Conservation (phyloP, 53 echinoderm and acorn worm genomes). For the Temnopleurus reevesii region DNA sequence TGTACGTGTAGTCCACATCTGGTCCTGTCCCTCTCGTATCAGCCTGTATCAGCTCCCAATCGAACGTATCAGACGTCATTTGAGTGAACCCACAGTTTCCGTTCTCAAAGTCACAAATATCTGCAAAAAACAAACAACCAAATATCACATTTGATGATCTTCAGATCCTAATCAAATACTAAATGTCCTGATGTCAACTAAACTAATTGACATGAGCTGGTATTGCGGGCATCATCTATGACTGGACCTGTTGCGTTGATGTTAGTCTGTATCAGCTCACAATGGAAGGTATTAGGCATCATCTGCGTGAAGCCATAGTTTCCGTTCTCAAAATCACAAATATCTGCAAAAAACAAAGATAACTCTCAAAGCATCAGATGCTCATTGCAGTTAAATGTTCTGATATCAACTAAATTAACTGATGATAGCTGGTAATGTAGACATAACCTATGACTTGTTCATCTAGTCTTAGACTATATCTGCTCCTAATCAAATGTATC, state of each 20-base stretch:
- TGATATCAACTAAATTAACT: too few species aligned
- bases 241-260: slow-evolving; percentile 30
- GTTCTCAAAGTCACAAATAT: slow-evolving; percentile 85
- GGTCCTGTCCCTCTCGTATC: slow-evolving; percentile 45
- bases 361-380: not conserved
- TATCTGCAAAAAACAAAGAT: not conserved
- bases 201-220: too few species aligned
- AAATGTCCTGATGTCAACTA: too few species aligned
- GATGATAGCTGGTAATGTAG: slow-evolving; percentile 58
- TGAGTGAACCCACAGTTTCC: slow-evolving; percentile 78
- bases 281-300: slow-evolving; percentile 76
- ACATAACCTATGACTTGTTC: slow-evolving; percentile 64
- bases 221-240: not conserved
- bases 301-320: slow-evolving; percentile 73
- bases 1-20: not conserved
- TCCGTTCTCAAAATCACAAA: slow-evolving; percentile 89
- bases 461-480: not conserved
- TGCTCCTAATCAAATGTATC: slow-evolving; percentile 73
- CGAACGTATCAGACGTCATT: slow-evolving; percentile 72
- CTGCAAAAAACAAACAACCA: not conserved
- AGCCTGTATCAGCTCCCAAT: slow-evolving; percentile 61
- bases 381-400: slow-evolving; percentile 63
- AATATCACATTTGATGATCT: too few species aligned
- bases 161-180: too few species aligned
- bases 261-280: slow-evolving; percentile 43